phyloP scores from a whole-genome alignment of 2,797 vertebrate genomes.

The Microhierax caerulescens region DNA sequence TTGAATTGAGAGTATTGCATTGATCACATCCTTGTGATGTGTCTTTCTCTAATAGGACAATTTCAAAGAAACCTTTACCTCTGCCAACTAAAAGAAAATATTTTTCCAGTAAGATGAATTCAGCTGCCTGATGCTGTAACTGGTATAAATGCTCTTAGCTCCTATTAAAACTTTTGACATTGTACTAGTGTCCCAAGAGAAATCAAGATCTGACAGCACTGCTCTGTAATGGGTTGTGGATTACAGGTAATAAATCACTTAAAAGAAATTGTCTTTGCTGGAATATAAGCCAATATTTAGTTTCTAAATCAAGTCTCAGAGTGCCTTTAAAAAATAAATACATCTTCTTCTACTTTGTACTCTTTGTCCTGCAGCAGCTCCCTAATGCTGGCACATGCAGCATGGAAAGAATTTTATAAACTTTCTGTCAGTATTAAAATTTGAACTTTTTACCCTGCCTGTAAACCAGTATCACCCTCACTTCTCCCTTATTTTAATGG shows the following conservation, averaged over 20 bases:
- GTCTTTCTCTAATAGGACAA: neutral
- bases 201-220: neutral
- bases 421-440: neutral
- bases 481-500: neutral
- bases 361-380: neutral
- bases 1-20: neutral
- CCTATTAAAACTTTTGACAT: neutral
- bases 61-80: neutral
- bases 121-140: neutral
- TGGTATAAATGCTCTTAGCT: neutral
- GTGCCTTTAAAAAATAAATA: neutral
- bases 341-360: neutral
- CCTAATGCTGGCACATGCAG: neutral
- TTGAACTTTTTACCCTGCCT: neutral
- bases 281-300: neutral
- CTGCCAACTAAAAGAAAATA: neutral
- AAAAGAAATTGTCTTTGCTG: neutral
- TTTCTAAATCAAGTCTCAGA: neutral
- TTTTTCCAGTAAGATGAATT: neutral
- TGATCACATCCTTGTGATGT: neutral
- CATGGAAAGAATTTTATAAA: neutral
- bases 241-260: conserved; percentile 6
- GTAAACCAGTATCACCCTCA: neutral
- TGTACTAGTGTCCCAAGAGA: neutral
- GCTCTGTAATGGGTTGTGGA: neutral